Conservation (phyloP, 2,113 vertebrate species). For the Corythaixoides concolor region DNA sequence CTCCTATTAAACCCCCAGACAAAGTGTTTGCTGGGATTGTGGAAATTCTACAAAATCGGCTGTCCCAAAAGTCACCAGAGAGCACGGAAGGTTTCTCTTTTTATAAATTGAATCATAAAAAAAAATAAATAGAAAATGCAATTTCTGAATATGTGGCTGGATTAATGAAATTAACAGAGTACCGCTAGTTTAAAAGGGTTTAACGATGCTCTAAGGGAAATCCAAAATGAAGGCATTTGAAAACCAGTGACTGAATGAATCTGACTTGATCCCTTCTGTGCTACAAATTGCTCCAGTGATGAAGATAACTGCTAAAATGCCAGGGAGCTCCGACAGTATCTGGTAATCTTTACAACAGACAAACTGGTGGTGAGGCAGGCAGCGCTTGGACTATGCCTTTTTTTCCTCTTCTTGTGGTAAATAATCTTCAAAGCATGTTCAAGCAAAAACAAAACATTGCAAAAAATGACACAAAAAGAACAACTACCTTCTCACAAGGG, state of each 20-base stretch:
- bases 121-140: neutral
- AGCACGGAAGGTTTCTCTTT: neutral
- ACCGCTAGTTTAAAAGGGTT: neutral
- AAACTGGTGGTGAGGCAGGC: neutral
- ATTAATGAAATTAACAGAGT: constrained; percentile 63
- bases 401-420: neutral
- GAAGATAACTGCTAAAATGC: constrained; percentile 9
- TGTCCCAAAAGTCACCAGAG: neutral
- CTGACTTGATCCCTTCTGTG: constrained; percentile 11
- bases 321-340: neutral
- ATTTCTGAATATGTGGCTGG: neutral
- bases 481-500: neutral
- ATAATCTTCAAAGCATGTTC: neutral
- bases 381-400: neutral
- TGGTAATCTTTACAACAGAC: constrained; percentile 16
- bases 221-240: neutral
- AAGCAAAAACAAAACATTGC: neutral
- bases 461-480: neutral
- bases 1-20: constrained; percentile 44
- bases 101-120: constrained; percentile 15
- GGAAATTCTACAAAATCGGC: neutral
- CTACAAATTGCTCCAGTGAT: constrained; percentile 3
- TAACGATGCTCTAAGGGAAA: constrained; percentile 6
- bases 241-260: neutral
- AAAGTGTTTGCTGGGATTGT: constrained; percentile 24